A percentile compares a stretch with the other conserved stretches of the same genome.
phyloP scores from a whole-genome alignment of 1,140 invertebrate genomes.

The Drosophila micromelanica region DNA sequence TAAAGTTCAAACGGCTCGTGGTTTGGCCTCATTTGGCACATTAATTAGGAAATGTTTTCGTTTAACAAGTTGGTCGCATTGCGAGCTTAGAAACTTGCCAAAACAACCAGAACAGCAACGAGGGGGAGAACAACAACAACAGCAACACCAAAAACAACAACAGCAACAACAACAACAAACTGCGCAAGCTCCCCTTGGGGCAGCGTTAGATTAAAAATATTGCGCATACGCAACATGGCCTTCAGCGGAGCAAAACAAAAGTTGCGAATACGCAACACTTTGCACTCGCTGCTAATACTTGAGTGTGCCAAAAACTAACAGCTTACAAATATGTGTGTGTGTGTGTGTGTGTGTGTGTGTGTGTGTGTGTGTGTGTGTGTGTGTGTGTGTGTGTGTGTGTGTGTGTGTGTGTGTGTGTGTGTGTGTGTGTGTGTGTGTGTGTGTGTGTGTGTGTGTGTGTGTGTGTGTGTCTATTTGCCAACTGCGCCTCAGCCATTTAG shows the following conservation, averaged over 20 bases:
- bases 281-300: conserved; percentile 35
- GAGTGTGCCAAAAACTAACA: conserved; percentile 38
- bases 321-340: conserved; percentile 15
- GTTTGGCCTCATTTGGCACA: conserved; percentile 35
- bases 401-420: conserved; percentile 13
- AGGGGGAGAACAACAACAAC: conserved; percentile 1
- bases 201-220: conserved; percentile 25
- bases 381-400: conserved; percentile 11
- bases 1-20: conserved; percentile 29
- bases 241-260: conserved; percentile 22
- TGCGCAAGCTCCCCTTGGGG: conserved; percentile 5
- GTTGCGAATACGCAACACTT: conserved; percentile 34
- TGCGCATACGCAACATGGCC: conserved; percentile 49
- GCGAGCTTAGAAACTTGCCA: conserved; percentile 32
- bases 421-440: conserved; percentile 14
- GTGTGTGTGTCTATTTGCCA: conserved; percentile 21
- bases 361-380: conserved; percentile 10
- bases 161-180: conserved; percentile 3
- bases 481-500: conserved; percentile 39
- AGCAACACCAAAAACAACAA: neutral
- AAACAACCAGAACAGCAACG: too few relatives aligned
- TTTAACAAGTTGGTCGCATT: conserved; percentile 37
- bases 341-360: conserved; percentile 12
- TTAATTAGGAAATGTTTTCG: conserved; percentile 57
- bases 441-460: conserved; percentile 9